Base-by-base conservation (phyloP, 1,140 invertebrate genomes). In the Aphelenchoides avenae region DNA sequence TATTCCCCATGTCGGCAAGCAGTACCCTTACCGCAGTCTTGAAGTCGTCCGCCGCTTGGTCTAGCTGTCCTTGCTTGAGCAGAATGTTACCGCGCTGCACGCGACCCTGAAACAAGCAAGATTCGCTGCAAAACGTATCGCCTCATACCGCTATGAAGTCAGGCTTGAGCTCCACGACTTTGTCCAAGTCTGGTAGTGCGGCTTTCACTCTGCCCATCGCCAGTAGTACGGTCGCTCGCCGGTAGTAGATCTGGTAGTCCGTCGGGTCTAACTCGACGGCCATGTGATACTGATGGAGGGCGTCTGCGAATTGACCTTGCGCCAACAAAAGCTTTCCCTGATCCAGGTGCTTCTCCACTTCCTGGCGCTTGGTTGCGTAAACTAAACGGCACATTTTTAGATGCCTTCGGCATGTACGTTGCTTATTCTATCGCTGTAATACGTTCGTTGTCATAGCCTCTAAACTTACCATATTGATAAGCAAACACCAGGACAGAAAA, bases 241-340 rank as follows among this genome's bases (percentile, higher is more conserved):
- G 70, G 64, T 80, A 83, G 50, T 79, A 91, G 51, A 89, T 93
- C 71, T 97, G 82, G 79, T 95, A 98, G 80, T 97, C 97, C 49
- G 84, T 84, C 30, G 91, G 89, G 81, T 98, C 93, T 15, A 87
- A 89, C 80, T 97, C 92, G 73, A 98, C 88, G 66, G 94, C 95
- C 52, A 89, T 87, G 84, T 99, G 93, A 82, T 94, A 98, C 77
- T 98, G 92, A 42, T 88, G 87, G 26, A 99, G 79, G 0, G 95
- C 94, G 83, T 99, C 94, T 42, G 89, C 86, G 46, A 96, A 84
- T 77, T 97, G 89, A 40, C 93, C 91, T 47, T 74, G 64, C 5
- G 62, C 34, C 20, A 68, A 52, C 24, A 57, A 48, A 30, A 30
- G 2, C 24, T 71, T 68, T 27, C 65, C 65, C 29, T 46, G 36